Conservation (phyloP, 2,888 invertebrate genomes). For the Lepidocyrtinus sp. region DNA sequence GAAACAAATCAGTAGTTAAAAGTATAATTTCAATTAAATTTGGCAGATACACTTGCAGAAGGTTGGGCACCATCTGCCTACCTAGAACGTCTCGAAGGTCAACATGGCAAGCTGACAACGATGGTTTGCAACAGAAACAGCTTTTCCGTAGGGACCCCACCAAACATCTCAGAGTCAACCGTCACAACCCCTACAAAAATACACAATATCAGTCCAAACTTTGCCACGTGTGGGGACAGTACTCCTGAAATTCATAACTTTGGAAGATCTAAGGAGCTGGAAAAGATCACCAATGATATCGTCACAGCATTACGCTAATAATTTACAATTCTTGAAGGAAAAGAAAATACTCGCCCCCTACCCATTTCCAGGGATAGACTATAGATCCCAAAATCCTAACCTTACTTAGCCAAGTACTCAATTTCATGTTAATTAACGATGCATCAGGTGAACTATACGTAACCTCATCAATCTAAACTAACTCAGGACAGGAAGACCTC, state of each 20-base stretch:
- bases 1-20: too few species aligned
- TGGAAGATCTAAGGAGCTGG: conserved; percentile 43
- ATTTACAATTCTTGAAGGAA: not conserved
- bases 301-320: conserved; percentile 48
- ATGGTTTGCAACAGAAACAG: conserved; percentile 26
- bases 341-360: not conserved
- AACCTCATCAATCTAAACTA: not conserved
- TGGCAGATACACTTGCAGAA: conserved; percentile 44
- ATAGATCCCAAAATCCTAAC: too few species aligned
- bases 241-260: conserved; percentile 16
- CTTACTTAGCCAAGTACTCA: too few species aligned
- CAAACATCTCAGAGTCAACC: conserved; percentile 30
- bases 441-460: not conserved
- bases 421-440: too few species aligned
- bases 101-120: conserved; percentile 21
- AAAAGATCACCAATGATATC: conserved; percentile 55
- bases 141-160: conserved; percentile 21
- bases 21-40: not conserved
- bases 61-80: conserved; percentile 94
- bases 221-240: conserved; percentile 25
- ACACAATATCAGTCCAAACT: too few species aligned
- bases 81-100: conserved; percentile 79
- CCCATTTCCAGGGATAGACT: not conserved
- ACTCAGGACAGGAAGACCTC: conserved; percentile 3
- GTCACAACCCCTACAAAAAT: conserved; percentile 11